Percentiles rank a stretch among this genome's conserved stretches.
Conservation (phyloP, 2,797 vertebrate species). For the Protosalanx chinensis region DNA sequence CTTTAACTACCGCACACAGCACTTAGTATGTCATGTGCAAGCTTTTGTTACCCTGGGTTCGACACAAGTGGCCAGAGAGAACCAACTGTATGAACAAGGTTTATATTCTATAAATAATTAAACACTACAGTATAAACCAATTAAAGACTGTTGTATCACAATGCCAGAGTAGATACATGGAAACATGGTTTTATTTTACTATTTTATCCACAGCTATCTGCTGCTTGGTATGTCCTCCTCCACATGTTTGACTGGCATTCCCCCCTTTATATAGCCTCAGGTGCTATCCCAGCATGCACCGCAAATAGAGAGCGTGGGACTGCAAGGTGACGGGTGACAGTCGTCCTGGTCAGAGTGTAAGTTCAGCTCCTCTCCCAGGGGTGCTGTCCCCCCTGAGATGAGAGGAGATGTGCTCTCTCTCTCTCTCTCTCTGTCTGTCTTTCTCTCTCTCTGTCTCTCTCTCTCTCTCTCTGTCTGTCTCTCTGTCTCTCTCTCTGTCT, state of each 20-base stretch:
- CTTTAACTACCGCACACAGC: constrained; percentile 33
- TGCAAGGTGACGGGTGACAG: constrained; percentile 57
- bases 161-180: neutral
- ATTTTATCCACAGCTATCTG: neutral
- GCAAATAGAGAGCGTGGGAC: constrained; percentile 58
- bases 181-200: neutral
- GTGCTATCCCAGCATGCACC: constrained; percentile 49
- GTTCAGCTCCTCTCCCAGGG: constrained; percentile 37
- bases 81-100: constrained; percentile 27
- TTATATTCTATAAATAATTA: constrained; percentile 47
- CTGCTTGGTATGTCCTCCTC: constrained; percentile 8
- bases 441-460: no score
- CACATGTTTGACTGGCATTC: constrained; percentile 25
- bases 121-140: constrained; percentile 34
- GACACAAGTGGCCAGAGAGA: constrained; percentile 34
- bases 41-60: constrained; percentile 16
- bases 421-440: constrained; percentile 26
- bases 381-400: constrained; percentile 65
- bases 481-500: no score
- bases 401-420: constrained; percentile 55
- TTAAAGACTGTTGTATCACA: constrained; percentile 7
- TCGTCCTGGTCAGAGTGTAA: constrained; percentile 41
- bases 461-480: no score
- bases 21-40: constrained; percentile 35
- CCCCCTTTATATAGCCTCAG: constrained; percentile 46